Percentiles rank a stretch among this genome's conserved stretches.
These are phyloP conservation scores for Pandemis corylana DNA, from an alignment of 2,888 invertebrate species.

Conservation along the genomic window DNA sequence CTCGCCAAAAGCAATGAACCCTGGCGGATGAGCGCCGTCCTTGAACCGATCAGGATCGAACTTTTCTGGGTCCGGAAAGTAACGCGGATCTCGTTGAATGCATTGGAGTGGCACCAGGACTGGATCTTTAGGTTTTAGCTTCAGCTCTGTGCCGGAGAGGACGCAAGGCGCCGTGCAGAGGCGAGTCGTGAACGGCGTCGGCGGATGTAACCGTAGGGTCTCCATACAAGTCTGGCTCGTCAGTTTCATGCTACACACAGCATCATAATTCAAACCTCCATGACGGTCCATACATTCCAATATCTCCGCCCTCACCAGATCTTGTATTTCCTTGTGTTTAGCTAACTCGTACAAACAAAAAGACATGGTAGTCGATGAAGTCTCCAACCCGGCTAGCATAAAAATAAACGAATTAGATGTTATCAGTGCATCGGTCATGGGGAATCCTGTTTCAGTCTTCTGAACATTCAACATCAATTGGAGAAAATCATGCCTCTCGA, in stretches of 20 bases:
- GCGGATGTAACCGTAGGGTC: conserved; percentile 74
- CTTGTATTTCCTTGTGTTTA: conserved; percentile 71
- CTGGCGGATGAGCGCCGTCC: conserved; percentile 66
- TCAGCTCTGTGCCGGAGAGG: conserved; percentile 64
- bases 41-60: conserved; percentile 75
- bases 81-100: conserved; percentile 71
- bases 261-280: conserved; percentile 71
- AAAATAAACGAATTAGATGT: conserved; percentile 82
- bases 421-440: conserved; percentile 78
- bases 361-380: conserved; percentile 75
- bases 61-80: conserved; percentile 74
- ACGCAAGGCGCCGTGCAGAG: conserved; percentile 72
- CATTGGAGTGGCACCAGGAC: conserved; percentile 74
- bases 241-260: conserved; percentile 70
- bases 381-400: conserved; percentile 79
- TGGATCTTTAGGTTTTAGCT: conserved; percentile 67
- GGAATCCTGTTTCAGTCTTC: conserved; percentile 64
- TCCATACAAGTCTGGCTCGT: conserved; percentile 67
- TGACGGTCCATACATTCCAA: conserved; percentile 62
- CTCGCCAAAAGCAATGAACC: conserved; percentile 76
- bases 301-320: conserved; percentile 67
- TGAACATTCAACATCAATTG: conserved; percentile 81
- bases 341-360: conserved; percentile 79
- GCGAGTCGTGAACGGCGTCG: conserved; percentile 75
- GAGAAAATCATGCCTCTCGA: conserved; percentile 72